Percentiles rank a stretch among this genome's conserved stretches.
Evolutionary conservation across 2,797 vertebrate genomes (phyloP).

Genomic region (Mormyrops attenuatus): DNA sequence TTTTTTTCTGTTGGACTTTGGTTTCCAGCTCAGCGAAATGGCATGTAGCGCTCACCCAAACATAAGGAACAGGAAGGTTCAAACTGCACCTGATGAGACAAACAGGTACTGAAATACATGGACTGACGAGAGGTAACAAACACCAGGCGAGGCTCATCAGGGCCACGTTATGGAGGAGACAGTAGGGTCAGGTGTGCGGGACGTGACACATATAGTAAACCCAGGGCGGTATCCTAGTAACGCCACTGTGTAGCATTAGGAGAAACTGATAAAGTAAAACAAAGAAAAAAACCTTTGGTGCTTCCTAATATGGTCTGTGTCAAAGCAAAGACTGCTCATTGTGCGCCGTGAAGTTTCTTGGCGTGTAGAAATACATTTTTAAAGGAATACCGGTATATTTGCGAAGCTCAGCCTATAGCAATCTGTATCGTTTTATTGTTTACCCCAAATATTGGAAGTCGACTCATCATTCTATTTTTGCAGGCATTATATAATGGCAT

Average conservation of each 20-base stretch:
- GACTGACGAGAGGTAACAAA: neutral
- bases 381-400: neutral
- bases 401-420: neutral
- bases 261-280: neutral
- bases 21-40: too few species aligned
- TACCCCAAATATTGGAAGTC: neutral
- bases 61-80: neutral
- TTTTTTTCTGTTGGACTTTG: too few species aligned
- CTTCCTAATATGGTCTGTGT: neutral
- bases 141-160: neutral
- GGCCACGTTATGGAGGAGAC: neutral
- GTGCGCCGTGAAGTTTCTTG: neutral
- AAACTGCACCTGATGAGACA: neutral
- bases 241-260: neutral
- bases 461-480: neutral
- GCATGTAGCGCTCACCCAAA: too few species aligned
- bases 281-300: neutral
- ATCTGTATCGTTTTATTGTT: neutral
- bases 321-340: neutral
- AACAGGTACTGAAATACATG: neutral
- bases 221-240: neutral
- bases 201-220: neutral
- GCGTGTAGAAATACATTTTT: neutral
- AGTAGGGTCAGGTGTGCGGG: neutral
- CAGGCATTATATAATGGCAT: neutral